phyloP scores from a whole-genome alignment of 2,797 vertebrate species.

The Spinus pinus region DNA sequence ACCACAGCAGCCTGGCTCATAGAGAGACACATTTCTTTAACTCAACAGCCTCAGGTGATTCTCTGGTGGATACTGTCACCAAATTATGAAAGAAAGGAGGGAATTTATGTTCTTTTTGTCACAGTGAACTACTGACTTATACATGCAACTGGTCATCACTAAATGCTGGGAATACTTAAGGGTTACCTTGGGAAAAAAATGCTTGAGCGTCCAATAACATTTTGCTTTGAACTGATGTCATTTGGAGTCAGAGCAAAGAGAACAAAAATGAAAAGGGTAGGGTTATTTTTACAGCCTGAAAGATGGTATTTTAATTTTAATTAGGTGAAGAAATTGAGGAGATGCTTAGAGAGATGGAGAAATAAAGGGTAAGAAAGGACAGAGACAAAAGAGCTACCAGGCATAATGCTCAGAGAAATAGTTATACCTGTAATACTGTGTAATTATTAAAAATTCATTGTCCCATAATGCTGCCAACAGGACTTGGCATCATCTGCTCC shows the following conservation, averaged over 20 bases:
- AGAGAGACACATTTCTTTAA: not conserved
- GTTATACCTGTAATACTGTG: not conserved
- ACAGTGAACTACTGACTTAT: not conserved
- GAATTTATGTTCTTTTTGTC: not conserved
- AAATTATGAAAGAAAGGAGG: not conserved
- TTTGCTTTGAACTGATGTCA: not conserved
- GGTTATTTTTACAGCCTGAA: not conserved
- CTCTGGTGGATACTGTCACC: not conserved
- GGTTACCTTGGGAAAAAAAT: not conserved
- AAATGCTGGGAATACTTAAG: not conserved
- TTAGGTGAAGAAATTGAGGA: not conserved
- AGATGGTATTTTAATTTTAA: not conserved
- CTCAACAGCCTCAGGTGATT: not conserved
- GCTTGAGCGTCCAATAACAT: not conserved
- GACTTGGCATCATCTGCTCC: not conserved
- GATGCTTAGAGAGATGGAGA: not conserved
- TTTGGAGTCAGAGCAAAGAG: not conserved
- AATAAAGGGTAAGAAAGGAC: not conserved
- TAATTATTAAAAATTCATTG: slow-evolving; percentile 6
- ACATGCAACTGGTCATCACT: not conserved
- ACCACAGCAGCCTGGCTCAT: not conserved
- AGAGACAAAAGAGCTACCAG: not conserved
- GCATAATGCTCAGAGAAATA: not conserved
- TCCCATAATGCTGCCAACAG: not conserved
- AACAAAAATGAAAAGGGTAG: not conserved